Evolutionary conservation across 2,888 invertebrate species (phyloP).

Genomic region (Priocnemis perturbator): DNA sequence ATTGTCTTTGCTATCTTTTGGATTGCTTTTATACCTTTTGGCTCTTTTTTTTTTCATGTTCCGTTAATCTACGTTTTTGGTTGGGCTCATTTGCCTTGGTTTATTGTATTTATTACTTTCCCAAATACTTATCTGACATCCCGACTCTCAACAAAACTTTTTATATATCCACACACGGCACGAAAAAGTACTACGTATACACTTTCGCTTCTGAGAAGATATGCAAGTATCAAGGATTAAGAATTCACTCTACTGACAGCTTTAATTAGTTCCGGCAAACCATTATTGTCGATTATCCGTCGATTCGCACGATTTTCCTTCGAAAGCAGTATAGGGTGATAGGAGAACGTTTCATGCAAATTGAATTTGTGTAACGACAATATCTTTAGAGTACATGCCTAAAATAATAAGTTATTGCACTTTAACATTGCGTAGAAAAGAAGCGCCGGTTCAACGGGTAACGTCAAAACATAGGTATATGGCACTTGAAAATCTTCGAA

Average conservation of each 20-base stretch:
- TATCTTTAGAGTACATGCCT: not conserved
- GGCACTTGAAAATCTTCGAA: too few species aligned
- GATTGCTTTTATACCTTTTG: constrained; percentile 47
- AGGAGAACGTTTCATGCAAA: not conserved
- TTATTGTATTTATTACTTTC: constrained; percentile 46
- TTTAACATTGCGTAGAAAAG: too few species aligned
- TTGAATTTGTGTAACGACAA: not conserved
- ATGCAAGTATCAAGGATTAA: constrained; percentile 13
- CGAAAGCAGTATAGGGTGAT: too few species aligned
- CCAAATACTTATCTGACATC: constrained; percentile 59
- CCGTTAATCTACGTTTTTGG: constrained; percentile 47
- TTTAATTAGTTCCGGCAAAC: too few species aligned
- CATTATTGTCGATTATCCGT: too few species aligned
- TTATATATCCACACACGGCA: constrained; percentile 1
- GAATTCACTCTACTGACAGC: constrained; percentile 1
- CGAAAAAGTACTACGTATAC: constrained; percentile 1
- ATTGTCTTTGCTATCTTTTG: constrained; percentile 46
- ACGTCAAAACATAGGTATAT: too few species aligned
- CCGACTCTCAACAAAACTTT: constrained; percentile 51
- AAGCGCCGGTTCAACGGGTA: too few species aligned
- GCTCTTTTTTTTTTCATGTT: constrained; percentile 38
- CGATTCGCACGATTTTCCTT: too few species aligned
- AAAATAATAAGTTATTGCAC: too few species aligned
- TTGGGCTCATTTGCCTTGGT: constrained; percentile 45
- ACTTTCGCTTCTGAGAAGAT: constrained; percentile 17